phyloP scores from a whole-genome alignment of 2,113 vertebrate species.

The Pheucticus melanocephalus region DNA sequence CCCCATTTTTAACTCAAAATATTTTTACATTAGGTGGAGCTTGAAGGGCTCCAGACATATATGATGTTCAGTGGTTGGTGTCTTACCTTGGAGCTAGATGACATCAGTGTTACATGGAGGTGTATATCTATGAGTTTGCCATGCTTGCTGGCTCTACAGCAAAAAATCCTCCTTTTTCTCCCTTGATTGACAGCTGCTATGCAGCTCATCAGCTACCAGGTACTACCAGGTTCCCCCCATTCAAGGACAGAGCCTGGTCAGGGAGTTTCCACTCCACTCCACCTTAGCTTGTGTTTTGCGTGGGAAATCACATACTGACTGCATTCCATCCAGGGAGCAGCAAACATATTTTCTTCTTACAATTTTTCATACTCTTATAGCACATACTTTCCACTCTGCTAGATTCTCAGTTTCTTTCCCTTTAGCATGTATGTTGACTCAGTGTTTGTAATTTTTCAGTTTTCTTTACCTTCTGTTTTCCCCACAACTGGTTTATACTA shows the following conservation, averaged over 20 bases:
- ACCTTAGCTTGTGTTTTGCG: neutral
- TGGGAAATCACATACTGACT: neutral
- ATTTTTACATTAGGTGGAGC: neutral
- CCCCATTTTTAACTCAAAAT: neutral
- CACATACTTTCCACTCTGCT: neutral
- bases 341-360: neutral
- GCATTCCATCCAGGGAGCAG: neutral
- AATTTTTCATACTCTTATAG: neutral
- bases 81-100: neutral
- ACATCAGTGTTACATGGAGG: neutral
- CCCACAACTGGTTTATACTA: neutral
- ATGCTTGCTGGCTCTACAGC: neutral
- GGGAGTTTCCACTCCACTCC: neutral
- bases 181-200: neutral
- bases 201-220: neutral
- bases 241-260: neutral
- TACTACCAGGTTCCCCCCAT: fast-evolving
- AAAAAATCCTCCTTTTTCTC: neutral
- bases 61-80: fast-evolving
- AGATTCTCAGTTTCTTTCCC: fast-evolving
- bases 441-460: neutral
- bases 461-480: neutral
- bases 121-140: neutral
- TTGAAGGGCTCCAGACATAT: neutral
- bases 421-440: neutral